Evolutionary conservation across 2,797 vertebrate genomes (phyloP).

Genomic region (Pseudochirops corinnae): DNA sequence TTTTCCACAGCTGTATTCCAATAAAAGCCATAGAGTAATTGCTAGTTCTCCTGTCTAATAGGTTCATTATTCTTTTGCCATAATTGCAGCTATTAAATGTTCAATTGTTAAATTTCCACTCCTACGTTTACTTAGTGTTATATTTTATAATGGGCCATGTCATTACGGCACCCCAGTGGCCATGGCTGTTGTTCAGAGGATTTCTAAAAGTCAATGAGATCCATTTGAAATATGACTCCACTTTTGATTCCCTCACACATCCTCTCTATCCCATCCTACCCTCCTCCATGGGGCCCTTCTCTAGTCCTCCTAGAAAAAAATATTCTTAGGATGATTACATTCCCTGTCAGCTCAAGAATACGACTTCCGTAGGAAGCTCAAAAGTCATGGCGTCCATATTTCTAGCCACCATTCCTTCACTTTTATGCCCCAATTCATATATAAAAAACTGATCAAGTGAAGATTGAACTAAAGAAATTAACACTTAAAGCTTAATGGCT

Average conservation of each 20-base stretch:
- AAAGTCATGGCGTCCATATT: slow-evolving; percentile 73
- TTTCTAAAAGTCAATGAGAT: slow-evolving; percentile 86
- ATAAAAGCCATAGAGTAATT: slow-evolving; percentile 88
- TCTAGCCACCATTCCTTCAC: slow-evolving; percentile 75
- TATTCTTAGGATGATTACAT: slow-evolving; percentile 72
- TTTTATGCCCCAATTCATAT: slow-evolving; percentile 79
- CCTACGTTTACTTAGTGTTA: slow-evolving; percentile 89
- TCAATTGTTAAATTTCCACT: slow-evolving; percentile 91
- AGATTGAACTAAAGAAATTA: slow-evolving; percentile 86
- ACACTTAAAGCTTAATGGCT: slow-evolving; percentile 82
- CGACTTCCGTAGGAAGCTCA: slow-evolving; percentile 77
- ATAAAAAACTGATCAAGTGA: slow-evolving; percentile 81
- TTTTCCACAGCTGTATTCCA: slow-evolving; percentile 90
- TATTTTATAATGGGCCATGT: slow-evolving; percentile 89
- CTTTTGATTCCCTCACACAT: slow-evolving; percentile 81
- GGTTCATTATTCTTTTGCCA: slow-evolving; percentile 91
- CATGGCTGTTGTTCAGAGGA: slow-evolving; percentile 86
- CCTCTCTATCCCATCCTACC: background rate
- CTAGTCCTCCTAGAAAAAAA: slow-evolving; percentile 73
- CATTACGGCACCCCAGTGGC: slow-evolving; percentile 87
- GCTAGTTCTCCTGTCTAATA: slow-evolving; percentile 89
- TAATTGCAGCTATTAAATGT: slow-evolving; percentile 93
- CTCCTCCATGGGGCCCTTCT: slow-evolving; percentile 67
- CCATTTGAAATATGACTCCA: slow-evolving; percentile 83
- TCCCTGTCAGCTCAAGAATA: slow-evolving; percentile 79